phyloP scores from a whole-genome alignment of 1,140 invertebrate species.

The Pantala flavescens region DNA sequence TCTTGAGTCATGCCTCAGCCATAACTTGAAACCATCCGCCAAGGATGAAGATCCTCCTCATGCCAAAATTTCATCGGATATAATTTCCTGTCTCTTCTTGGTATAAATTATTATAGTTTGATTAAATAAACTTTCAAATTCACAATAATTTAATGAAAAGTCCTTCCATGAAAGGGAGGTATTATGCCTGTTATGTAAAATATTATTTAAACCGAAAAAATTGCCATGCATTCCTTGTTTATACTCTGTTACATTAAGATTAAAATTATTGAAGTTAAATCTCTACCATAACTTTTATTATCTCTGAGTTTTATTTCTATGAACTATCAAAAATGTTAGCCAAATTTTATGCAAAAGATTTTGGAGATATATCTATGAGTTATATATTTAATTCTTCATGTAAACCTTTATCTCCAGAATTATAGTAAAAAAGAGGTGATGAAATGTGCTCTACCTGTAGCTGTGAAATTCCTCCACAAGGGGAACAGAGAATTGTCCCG shows the following conservation, averaged over 20 bases:
- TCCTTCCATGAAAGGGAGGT: too few relatives aligned
- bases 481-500: conserved; percentile 78
- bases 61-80: conserved; percentile 89
- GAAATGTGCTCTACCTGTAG: conserved; percentile 76
- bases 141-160: too few relatives aligned
- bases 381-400: neutral
- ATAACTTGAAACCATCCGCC: conserved; percentile 70
- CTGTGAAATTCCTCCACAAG: conserved; percentile 82
- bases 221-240: too few relatives aligned
- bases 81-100: conserved; percentile 87
- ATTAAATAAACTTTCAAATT: too few relatives aligned
- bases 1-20: conserved; percentile 75
- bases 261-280: too few relatives aligned
- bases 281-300: conserved; percentile 19
- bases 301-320: neutral
- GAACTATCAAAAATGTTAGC: too few relatives aligned
- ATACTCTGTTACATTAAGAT: too few relatives aligned
- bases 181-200: too few relatives aligned
- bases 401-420: conserved; percentile 46
- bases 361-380: too few relatives aligned
- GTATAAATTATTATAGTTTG: conserved; percentile 41
- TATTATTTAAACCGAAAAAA: too few relatives aligned
- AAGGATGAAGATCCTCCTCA: conserved; percentile 82
- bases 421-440: conserved; percentile 81
- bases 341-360: too few relatives aligned